Evolutionary conservation across 2,797 vertebrate species (phyloP), one percentile per base, ranked within the genome.

Genomic region (Neosilurus hyrtlii): DNA sequence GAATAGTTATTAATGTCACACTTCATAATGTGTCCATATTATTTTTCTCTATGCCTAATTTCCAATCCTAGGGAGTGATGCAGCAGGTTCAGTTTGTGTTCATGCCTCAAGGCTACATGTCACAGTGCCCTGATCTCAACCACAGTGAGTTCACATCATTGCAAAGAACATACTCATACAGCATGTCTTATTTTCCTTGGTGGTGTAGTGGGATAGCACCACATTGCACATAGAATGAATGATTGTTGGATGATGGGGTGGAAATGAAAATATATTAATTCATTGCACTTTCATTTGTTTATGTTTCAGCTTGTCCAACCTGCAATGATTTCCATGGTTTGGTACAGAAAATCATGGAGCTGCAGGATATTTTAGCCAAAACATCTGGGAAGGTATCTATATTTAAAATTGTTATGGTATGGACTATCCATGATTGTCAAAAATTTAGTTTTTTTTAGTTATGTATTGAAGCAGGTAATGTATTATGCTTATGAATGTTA

Each of bases 281-380:
- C 86, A 81, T 26, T 77, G 22, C 49, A 51, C 43, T 75, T 5
- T 22, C 0, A 30, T 51, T 5, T 26, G n/a, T 37, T 79, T 43
- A 66, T 84, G 37, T 81, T 92, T 90, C 87, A 99, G 98, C 98
- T 14, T 99, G 98, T 89, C 98, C 98, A 80, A 99, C 98, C 83
- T 99, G 98, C 90, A 99, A 98, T 84, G 97, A 99, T 88, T 99
- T 99, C 93, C 98, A 99, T 30, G 97, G 97, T 76, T 96, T 99
- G 52, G 98, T 99, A 85, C 97, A 99, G 94, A 99, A 99, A 94
- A 99, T 99, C 86, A 99, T 99, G 98, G 98, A 99, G 88, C 91
- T 99, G 81, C 98, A 99, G 91, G 98, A 99, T 74, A 96, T 98
- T 91, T 95, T 99, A 79, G 97, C 97, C 81, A 99, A 98, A 93